Evolutionary conservation across 2,113 vertebrate genomes (phyloP), one percentile per base, ranked within the genome.

Genomic region (Scolopax mira): DNA sequence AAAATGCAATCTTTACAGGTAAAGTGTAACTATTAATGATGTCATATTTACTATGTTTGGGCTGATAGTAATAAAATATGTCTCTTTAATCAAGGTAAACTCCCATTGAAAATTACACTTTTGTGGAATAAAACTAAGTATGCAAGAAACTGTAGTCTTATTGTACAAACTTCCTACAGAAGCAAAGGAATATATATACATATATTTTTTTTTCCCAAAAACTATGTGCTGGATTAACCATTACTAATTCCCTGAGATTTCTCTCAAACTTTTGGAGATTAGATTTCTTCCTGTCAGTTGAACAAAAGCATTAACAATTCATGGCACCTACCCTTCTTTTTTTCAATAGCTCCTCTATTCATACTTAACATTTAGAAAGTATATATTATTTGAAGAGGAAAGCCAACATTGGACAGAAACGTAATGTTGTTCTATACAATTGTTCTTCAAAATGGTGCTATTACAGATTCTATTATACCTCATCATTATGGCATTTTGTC

Each of bases 221-320:
- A 13, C 5, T 77, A 22, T 41, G 5, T 70, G 10, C 25, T 67
- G 17, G 37, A n/a, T 28, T 77, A 49, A 13, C 2, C 30, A 41
- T 67, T 91, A 37, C 24, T 54, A 93, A 55, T 41, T 92, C 30
- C 31, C 13, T 39, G 37, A n/a, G 6, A 15, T 9, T 95, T 94
- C 57, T 64, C 25, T 72, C 52, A 81, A 39, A 75, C n/a, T 78
- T 93, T 67, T 25, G 46, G 35, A 90, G 49, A 74, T 78, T 67
- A 90, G 9, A 46, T 89, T 84, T 94, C 23, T 62, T 91, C 33
- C 55, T 91, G 54, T 23, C 18, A 84, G n/a, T 58, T 66, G 51
- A 95, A 85, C n/a, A 96, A 94, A 95, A 84, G 12, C 66, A 71
- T 95, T 95, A 96, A 89, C 41, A 65, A 96, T 94, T 96, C 84